Conservation (phyloP, 1,140 invertebrate genomes). For the Atopsyche davidsoni region DNA sequence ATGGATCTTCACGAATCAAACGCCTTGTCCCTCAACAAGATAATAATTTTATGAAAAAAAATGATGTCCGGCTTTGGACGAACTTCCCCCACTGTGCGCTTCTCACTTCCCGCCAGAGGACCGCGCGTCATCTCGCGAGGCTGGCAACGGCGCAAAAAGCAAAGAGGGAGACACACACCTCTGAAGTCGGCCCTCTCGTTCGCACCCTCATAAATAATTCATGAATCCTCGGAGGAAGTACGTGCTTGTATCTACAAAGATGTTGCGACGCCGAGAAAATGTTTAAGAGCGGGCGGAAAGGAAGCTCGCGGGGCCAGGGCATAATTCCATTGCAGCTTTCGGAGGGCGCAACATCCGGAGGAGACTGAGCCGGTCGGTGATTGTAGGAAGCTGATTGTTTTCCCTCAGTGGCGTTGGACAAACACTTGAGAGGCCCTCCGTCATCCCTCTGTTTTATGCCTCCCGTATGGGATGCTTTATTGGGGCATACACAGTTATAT, state of each 20-base stretch:
- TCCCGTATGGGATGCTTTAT: background rate
- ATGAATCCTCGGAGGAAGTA: conserved; percentile 11
- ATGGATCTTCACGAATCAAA: too few relatives aligned
- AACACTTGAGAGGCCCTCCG: background rate
- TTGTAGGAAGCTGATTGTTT: background rate
- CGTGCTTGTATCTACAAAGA: conserved; percentile 23
- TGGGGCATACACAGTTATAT: background rate
- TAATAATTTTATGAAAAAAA: too few relatives aligned
- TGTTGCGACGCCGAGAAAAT: conserved; percentile 12
- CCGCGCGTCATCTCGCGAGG: too few relatives aligned
- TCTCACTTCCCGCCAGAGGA: too few relatives aligned
- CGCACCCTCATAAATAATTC: conserved; percentile 18
- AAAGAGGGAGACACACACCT: background rate
- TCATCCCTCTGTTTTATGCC: background rate
- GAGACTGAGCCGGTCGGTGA: too few relatives aligned
- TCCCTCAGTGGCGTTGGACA: background rate
- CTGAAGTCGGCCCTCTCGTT: background rate
- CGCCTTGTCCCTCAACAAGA: too few relatives aligned
- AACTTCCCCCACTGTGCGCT: too few relatives aligned
- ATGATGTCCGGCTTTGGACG: too few relatives aligned
- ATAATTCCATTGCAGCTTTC: conserved; percentile 20
- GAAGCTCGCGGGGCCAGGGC: conserved; percentile 16
- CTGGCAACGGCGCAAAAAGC: too few relatives aligned
- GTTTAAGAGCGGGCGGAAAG: background rate
- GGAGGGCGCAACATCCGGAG: background rate